phyloP scores from a whole-genome alignment of 2,888 invertebrate genomes.

The Ecliptopera silaceata region DNA sequence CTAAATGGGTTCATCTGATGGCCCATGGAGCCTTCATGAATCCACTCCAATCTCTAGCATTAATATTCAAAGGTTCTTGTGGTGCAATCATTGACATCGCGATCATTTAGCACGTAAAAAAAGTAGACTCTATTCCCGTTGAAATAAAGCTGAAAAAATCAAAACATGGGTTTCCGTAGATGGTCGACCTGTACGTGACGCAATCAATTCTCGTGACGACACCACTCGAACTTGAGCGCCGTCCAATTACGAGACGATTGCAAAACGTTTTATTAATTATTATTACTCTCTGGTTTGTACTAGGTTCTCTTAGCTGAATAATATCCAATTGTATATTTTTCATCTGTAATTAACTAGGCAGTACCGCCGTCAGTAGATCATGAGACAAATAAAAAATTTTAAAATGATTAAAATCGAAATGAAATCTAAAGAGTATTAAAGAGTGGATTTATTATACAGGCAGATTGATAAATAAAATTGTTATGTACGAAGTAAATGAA shows the following conservation, averaged over 20 bases:
- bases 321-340: not conserved
- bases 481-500: too few relatives aligned
- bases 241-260: constrained; percentile 66
- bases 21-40: constrained; percentile 43
- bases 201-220: constrained; percentile 57
- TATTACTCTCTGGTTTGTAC: constrained; percentile 47
- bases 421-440: too few relatives aligned
- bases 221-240: constrained; percentile 61
- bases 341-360: too few relatives aligned
- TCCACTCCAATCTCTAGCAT: constrained; percentile 56
- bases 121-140: constrained; percentile 32
- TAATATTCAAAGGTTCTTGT: constrained; percentile 67
- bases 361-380: too few relatives aligned
- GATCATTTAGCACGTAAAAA: constrained; percentile 35
- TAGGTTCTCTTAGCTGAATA: constrained; percentile 36
- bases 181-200: constrained; percentile 52
- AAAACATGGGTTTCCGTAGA: constrained; percentile 15
- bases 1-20: constrained; percentile 33
- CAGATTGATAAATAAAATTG: too few relatives aligned
- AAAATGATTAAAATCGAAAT: too few relatives aligned
- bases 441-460: too few relatives aligned
- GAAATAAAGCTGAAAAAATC: constrained; percentile 30
- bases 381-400: too few relatives aligned
- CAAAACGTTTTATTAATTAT: constrained; percentile 66
- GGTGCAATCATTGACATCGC: constrained; percentile 56